Percentiles rank a stretch among this genome's conserved stretches.
These are phyloP conservation scores for Bovichtus variegatus DNA, from an alignment of 2,797 vertebrate genomes.

Conservation along the genomic window DNA sequence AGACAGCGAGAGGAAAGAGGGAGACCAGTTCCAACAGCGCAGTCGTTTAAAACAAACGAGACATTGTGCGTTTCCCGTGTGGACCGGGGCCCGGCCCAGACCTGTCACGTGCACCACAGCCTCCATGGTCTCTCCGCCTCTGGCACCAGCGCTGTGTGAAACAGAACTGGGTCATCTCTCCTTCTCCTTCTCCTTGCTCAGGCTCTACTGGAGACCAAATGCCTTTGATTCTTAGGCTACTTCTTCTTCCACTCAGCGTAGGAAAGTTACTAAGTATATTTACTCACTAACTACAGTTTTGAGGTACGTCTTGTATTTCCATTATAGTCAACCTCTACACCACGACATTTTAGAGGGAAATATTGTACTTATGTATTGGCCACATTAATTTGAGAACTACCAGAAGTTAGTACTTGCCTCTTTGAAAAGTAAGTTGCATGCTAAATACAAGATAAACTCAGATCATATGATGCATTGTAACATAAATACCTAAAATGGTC, in stretches of 20 bases:
- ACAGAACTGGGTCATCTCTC: constrained; percentile 84
- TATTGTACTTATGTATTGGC: neutral
- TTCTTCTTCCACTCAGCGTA: constrained; percentile 29
- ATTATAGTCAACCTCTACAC: neutral
- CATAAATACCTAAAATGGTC: neutral
- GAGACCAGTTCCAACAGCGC: constrained; percentile 79
- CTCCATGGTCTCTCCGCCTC: constrained; percentile 73
- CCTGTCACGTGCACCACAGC: constrained; percentile 79
- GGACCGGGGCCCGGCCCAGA: constrained; percentile 79
- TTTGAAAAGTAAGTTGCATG: neutral
- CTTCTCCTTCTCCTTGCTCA: constrained; percentile 59
- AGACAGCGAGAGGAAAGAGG: constrained; percentile 85
- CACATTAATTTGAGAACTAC: neutral
- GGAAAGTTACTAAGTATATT: constrained; percentile 18
- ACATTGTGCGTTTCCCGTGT: constrained; percentile 83
- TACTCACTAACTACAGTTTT: constrained; percentile 8
- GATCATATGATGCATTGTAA: neutral
- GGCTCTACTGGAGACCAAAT: constrained; percentile 63
- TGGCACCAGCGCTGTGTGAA: constrained; percentile 76
- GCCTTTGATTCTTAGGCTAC: constrained; percentile 56
- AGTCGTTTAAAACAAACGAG: constrained; percentile 84
- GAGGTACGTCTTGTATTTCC: neutral
- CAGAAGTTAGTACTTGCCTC: neutral
- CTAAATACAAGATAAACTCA: neutral
- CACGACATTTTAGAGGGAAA: neutral